These are phyloP conservation scores for Masticophis lateralis DNA, from an alignment of 2,797 vertebrate species.

Conservation along the genomic window DNA sequence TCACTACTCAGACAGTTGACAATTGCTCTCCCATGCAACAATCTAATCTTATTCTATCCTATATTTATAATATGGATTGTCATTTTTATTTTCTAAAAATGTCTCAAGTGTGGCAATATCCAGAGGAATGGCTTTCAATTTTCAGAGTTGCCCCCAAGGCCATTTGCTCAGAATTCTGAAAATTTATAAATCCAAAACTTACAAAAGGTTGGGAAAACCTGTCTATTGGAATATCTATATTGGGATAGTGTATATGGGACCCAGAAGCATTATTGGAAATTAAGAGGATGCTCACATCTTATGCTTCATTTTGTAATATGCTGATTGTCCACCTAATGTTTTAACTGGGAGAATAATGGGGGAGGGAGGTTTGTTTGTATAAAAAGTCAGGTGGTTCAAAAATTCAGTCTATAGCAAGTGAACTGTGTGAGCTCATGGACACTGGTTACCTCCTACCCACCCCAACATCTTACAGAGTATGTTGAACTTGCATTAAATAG, in stretches of 20 bases:
- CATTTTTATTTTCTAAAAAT: not conserved
- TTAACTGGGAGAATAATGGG: not conserved
- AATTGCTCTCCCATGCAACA: not conserved
- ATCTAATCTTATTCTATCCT: not conserved
- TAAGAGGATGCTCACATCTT: not conserved
- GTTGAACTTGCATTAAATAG: not conserved
- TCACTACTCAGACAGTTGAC: too few relatives aligned
- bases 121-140: not conserved
- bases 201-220: not conserved
- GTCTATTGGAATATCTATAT: not conserved
- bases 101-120: not conserved
- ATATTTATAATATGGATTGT: not conserved
- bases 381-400: not conserved
- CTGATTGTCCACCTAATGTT: not conserved
- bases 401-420: not conserved
- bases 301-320: not conserved
- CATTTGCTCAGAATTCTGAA: not conserved
- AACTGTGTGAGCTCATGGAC: not conserved
- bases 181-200: not conserved
- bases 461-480: not conserved
- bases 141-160: not conserved
- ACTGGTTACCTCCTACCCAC: not conserved
- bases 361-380: not conserved
- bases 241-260: not conserved
- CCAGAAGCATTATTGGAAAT: not conserved